Conservation (phyloP, 2,797 vertebrate genomes). For the Ara ararauna region DNA sequence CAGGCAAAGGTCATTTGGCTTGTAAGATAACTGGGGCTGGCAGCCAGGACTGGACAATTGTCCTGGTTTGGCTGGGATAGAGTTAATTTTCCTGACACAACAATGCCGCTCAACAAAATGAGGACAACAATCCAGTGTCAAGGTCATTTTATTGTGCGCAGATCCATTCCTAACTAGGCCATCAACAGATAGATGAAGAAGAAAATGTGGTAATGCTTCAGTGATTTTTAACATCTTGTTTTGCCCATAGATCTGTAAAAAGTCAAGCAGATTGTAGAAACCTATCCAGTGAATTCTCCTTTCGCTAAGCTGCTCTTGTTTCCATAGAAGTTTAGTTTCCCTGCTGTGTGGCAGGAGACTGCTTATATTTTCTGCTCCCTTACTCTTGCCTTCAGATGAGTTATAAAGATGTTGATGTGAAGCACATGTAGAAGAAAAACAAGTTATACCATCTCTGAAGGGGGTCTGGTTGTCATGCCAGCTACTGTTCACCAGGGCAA, state of each 20-base stretch:
- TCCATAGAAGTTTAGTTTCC: slow-evolving; percentile 36
- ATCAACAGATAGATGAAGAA: not conserved
- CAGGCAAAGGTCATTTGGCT: not conserved
- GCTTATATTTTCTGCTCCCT: not conserved
- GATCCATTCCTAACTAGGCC: not conserved
- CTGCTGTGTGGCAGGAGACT: slow-evolving; percentile 16
- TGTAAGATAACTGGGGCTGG: not conserved
- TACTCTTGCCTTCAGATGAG: not conserved
- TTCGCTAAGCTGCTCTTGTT: not conserved
- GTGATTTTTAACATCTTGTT: slow-evolving; percentile 1
- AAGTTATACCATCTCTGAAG: not conserved
- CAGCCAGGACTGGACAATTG: not conserved
- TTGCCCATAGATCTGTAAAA: slow-evolving; percentile 16
- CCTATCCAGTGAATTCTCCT: slow-evolving; percentile 1
- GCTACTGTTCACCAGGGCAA: not conserved
- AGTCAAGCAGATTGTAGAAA: slow-evolving; percentile 33
- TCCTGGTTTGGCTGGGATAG: not conserved
- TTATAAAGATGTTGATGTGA: not conserved
- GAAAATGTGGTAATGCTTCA: not conserved
- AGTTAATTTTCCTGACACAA: not conserved
- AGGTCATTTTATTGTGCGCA: not conserved
- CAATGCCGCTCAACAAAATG: not conserved
- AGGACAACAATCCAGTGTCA: not conserved
- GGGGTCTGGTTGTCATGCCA: not conserved
- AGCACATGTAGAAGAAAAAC: not conserved